Percentiles rank a stretch among this genome's conserved stretches.
Conservation (phyloP, 2,797 vertebrate genomes). For the Microcaecilia unicolor region DNA sequence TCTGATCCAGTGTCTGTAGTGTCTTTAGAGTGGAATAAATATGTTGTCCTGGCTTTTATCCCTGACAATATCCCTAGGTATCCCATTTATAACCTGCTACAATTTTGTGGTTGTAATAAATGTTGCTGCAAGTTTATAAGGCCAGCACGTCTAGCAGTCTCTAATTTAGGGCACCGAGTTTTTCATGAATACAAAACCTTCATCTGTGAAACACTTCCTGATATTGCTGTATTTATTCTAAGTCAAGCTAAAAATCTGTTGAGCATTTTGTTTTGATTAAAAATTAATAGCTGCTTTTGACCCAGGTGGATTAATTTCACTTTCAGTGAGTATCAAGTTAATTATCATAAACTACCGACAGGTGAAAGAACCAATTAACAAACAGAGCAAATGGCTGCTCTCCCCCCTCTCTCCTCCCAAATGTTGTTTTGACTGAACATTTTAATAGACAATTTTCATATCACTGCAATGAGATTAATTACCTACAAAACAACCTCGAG, state of each 20-base stretch:
- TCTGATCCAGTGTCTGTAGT: too few relatives aligned
- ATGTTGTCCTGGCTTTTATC: too few relatives aligned
- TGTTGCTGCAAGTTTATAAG: too few relatives aligned
- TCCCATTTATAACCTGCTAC: too few relatives aligned
- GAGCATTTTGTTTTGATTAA: slow-evolving; percentile 61
- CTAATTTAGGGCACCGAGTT: too few relatives aligned
- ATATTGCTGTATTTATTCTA: slow-evolving; percentile 31
- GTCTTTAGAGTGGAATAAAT: too few relatives aligned
- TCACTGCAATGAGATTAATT: slow-evolving; percentile 40
- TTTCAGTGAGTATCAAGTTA: slow-evolving; percentile 56
- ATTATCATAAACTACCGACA: slow-evolving; percentile 60
- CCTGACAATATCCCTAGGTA: too few relatives aligned
- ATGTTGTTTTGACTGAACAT: slow-evolving; percentile 35
- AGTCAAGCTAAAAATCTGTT: slow-evolving; percentile 45
- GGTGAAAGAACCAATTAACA: slow-evolving; percentile 63
- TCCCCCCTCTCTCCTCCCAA: slow-evolving; percentile 21
- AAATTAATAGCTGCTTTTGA: slow-evolving; percentile 67
- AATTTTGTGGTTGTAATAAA: too few relatives aligned
- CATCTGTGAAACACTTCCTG: not conserved
- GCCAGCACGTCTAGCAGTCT: too few relatives aligned
- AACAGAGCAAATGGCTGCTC: slow-evolving; percentile 37
- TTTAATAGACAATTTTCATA: slow-evolving; percentile 32
- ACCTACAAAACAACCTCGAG: slow-evolving; percentile 20
- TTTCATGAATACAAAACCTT: slow-evolving; percentile 1
- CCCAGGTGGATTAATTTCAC: slow-evolving; percentile 60